Evolutionary conservation across 2,113 vertebrate species (phyloP).

Genomic region (rat (Rattus norvegicus)): GRCr8 NC_086024.1:75792501-75793000

Average conservation of each 20-base stretch:
- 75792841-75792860: background rate
- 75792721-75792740: background rate
- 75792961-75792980: background rate
- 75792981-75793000: background rate
- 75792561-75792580: background rate
- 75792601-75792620: background rate
- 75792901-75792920: background rate
- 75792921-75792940: background rate
- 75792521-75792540: background rate
- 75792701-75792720: background rate
- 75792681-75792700: background rate
- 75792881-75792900: background rate
- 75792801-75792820: background rate
- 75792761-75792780: background rate
- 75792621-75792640: background rate
- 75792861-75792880: background rate
- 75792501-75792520: background rate
- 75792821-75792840: background rate
- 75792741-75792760: background rate
- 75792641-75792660: background rate
- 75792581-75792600: background rate
- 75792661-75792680: background rate
- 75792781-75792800: background rate
- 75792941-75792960: background rate
- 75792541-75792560: background rate